phyloP scores from a whole-genome alignment of 2,888 invertebrate species.

The Hirtodrosophila duncani region DNA sequence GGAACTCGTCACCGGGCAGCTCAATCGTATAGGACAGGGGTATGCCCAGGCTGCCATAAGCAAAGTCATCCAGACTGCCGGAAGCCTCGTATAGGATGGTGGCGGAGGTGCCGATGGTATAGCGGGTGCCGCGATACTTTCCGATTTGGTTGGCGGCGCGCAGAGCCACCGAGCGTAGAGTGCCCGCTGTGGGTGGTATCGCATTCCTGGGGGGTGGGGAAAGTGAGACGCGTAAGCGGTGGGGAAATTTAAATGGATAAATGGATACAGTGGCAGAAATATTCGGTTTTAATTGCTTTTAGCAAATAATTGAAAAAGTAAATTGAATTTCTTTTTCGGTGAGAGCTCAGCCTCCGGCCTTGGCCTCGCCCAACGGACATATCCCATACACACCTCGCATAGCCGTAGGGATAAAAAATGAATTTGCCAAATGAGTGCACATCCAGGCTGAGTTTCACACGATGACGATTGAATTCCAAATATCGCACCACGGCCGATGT shows the following conservation, averaged over 20 bases:
- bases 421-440: conserved; percentile 78
- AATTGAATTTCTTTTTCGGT: conserved; percentile 63
- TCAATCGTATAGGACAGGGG: conserved; percentile 83
- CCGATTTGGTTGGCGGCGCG: conserved; percentile 77
- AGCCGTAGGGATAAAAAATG: conserved; percentile 78
- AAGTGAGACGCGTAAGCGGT: not conserved
- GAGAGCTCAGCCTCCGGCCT: conserved; percentile 3
- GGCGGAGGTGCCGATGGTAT: conserved; percentile 80
- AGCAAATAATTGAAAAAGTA: conserved; percentile 71
- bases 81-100: conserved; percentile 80
- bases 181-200: conserved; percentile 72
- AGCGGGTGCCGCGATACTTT: conserved; percentile 77
- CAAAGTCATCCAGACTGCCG: conserved; percentile 85
- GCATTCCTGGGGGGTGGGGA: conserved; percentile 59
- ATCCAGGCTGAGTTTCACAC: conserved; percentile 77
- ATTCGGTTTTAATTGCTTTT: conserved; percentile 66
- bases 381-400: conserved; percentile 66
- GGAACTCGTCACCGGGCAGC: conserved; percentile 81
- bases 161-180: conserved; percentile 74
- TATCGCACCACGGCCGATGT: conserved; percentile 75
- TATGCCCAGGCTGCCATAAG: conserved; percentile 80
- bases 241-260: conserved; percentile 20
- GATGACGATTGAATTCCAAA: conserved; percentile 74
- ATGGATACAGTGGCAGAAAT: conserved; percentile 44
- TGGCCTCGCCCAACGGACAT: conserved; percentile 13